A percentile compares a stretch with the other conserved stretches of the same genome.
Evolutionary conservation across 2,797 vertebrate species (phyloP).

Genomic region (Pelochelys cantorii): DNA sequence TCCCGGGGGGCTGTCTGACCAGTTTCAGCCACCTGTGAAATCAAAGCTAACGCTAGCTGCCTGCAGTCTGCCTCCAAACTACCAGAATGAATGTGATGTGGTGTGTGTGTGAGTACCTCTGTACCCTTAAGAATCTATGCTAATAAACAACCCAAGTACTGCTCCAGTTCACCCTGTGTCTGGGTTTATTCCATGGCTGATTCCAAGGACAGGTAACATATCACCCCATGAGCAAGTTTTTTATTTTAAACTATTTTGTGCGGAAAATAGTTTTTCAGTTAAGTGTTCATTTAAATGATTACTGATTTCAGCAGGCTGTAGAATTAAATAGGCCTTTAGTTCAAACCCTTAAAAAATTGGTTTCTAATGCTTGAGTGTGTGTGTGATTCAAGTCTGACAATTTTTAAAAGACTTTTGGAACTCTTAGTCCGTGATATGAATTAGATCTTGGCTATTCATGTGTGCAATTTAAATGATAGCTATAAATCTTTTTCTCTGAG

Average conservation of each 20-base stretch:
- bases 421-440: neutral
- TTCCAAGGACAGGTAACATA: neutral
- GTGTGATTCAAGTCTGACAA: neutral
- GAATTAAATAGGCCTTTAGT: neutral
- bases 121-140: too few species aligned
- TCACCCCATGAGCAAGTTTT: neutral
- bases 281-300: neutral
- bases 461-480: neutral
- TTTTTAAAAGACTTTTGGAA: neutral
- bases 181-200: too few species aligned
- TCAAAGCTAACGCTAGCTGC: too few species aligned
- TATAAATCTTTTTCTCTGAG: neutral
- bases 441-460: neutral
- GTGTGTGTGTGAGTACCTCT: too few species aligned
- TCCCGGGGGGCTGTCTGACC: too few species aligned
- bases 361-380: neutral
- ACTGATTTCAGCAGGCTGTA: too few species aligned
- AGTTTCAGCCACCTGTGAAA: too few species aligned
- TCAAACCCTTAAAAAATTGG: neutral
- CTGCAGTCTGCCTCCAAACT: too few species aligned
- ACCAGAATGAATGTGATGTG: too few species aligned
- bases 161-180: too few species aligned
- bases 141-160: too few species aligned
- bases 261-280: neutral
- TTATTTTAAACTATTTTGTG: neutral